Evolutionary conservation across 2,113 vertebrate genomes (phyloP).

Genomic region (Tiliqua scincoides): DNA sequence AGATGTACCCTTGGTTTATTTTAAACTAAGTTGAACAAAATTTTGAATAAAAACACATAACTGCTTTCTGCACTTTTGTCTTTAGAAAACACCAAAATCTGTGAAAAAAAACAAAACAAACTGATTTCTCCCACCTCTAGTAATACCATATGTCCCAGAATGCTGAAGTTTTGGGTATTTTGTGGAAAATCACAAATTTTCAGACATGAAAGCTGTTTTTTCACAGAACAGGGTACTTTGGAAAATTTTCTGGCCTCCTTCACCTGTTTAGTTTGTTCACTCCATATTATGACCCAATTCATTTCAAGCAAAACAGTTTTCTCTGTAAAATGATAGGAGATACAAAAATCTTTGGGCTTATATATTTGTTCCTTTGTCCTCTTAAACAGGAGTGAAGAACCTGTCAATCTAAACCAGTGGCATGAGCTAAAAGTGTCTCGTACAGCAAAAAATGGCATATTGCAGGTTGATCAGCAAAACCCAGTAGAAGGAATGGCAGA

Average conservation of each 20-base stretch:
- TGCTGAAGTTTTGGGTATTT: background rate
- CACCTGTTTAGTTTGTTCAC: background rate
- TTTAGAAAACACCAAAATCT: too few species aligned
- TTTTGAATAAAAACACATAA: too few species aligned
- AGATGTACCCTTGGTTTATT: background rate
- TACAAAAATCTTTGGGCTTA: background rate
- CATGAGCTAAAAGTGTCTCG: slow-evolving; percentile 90
- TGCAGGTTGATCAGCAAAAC: slow-evolving; percentile 91
- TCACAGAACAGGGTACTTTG: too few species aligned
- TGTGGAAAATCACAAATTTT: too few species aligned
- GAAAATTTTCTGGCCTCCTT: background rate
- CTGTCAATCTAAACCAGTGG: slow-evolving; percentile 86
- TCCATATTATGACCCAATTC: background rate
- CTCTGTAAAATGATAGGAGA: background rate
- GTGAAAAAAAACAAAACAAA: too few species aligned
- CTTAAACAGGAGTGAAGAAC: slow-evolving; percentile 84
- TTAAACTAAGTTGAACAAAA: too few species aligned
- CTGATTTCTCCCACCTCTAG: background rate
- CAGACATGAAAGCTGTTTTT: background rate
- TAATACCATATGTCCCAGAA: background rate
- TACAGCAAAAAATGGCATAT: slow-evolving; percentile 91
- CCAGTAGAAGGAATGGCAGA: slow-evolving; percentile 88
- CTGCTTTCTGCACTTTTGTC: too few species aligned
- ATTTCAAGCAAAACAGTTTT: background rate
- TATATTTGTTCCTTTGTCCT: slow-evolving; percentile 9